Conservation (phyloP, 53 echinoderm and acorn worm genomes). For the Arbacia lixula region DNA sequence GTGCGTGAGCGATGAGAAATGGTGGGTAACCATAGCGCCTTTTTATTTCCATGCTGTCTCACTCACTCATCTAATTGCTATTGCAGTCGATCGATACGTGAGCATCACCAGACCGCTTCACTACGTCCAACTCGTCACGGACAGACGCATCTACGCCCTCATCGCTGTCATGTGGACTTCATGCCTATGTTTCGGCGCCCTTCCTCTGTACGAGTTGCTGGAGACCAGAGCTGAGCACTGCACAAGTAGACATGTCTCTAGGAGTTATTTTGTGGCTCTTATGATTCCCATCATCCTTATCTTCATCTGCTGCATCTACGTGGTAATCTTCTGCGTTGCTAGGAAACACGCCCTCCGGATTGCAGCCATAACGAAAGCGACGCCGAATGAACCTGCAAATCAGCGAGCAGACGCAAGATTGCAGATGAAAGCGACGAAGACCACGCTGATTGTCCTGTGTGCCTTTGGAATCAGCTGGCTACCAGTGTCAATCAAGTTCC, state of each 20-base stretch:
- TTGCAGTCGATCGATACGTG: constrained; percentile 68
- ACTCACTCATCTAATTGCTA: constrained; percentile 63
- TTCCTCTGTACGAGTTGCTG: background rate
- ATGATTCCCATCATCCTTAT: constrained; percentile 33
- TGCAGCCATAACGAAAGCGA: constrained; percentile 40
- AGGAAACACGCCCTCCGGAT: constrained; percentile 62
- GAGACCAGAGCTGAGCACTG: background rate
- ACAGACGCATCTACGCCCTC: background rate
- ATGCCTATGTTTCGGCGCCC: constrained; percentile 1
- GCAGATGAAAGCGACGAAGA: constrained; percentile 67
- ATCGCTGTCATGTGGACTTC: constrained; percentile 43
- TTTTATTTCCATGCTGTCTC: constrained; percentile 73
- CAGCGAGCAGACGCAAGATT: no score
- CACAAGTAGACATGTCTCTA: background rate
- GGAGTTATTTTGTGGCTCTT: constrained; percentile 6
- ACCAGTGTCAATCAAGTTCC: constrained; percentile 66
- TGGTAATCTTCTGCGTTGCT: constrained; percentile 63
- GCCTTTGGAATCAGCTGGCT: constrained; percentile 71
- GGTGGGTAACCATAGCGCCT: constrained; percentile 61
- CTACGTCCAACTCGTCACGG: constrained; percentile 47
- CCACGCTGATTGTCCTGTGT: constrained; percentile 65
- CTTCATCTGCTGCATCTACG: constrained; percentile 54
- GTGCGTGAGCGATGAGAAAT: constrained; percentile 45
- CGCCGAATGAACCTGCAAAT: constrained; percentile 9
- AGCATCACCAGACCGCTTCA: constrained; percentile 43